Evolutionary conservation across 2,888 invertebrate species (phyloP), one percentile per base, ranked within the genome.

Genomic region (Drosophila pseudotakahashii): DNA sequence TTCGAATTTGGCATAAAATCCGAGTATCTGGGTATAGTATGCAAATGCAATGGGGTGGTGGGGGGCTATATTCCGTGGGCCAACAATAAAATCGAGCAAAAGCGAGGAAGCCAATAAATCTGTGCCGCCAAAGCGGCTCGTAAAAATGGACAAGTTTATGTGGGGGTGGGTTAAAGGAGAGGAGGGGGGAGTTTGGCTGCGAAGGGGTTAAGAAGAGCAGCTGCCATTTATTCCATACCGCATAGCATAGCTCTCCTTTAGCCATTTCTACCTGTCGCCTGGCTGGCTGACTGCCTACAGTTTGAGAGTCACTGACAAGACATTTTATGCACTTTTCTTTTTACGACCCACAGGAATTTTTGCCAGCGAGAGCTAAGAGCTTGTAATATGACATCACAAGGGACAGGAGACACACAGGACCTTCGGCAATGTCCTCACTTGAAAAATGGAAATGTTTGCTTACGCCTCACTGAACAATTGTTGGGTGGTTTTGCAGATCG

Each of bases 91-190:
- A 79, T 80, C 62, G 75, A 69, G 75, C 74, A 55, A 53, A 34
- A 67, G 53, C 61, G 67, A 76, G 74, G 70, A 77, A 72, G 83
- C 74, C 76, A 76, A 79, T 82, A 85, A 85, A 82, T 85, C 75
- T 79, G 69, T 58, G 66, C 74, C 78, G 75, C 71, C 75, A 79
- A 79, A 71, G 76, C 71, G 72, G 62, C 57, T 77, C 83, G 72
- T 82, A 75, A 82, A 82, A 79, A 63, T 60, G 61, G 51, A 74
- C 66, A 77, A 75, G 58, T 79, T 80, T 77, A 78, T 78, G 69
- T 71, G 14, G 19, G 74, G 76, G 19, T 2, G 19, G 19, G 3
- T 19, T 19, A 19, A 19, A n/a, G 7, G n/a, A n/a, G n/a, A n/a
- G n/a, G n/a, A n/a, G n/a, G n/a, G n/a, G 16, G 7, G 6, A 19